Conservation (phyloP, 2,888 invertebrate species). For the Masnerella sp. region DNA sequence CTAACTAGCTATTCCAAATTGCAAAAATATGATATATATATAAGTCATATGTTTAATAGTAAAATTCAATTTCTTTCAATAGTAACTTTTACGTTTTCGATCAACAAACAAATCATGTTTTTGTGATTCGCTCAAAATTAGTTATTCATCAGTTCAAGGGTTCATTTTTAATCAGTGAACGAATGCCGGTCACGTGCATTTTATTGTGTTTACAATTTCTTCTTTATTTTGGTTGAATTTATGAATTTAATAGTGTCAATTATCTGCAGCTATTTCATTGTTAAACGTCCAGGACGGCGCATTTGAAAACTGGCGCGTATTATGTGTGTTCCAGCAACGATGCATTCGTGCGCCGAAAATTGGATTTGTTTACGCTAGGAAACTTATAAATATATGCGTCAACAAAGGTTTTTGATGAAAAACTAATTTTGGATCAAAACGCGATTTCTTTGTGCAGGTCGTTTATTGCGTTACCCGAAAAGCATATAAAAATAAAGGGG, state of each 20-base stretch:
- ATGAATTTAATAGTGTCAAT: constrained; percentile 53
- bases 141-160: constrained; percentile 35
- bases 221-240: constrained; percentile 52
- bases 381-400: constrained; percentile 18
- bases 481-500: neutral
- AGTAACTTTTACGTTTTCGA: too few relatives aligned
- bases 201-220: constrained; percentile 57
- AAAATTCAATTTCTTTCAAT: too few relatives aligned
- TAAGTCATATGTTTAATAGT: too few relatives aligned
- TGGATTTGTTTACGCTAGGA: constrained; percentile 10
- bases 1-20: too few relatives aligned
- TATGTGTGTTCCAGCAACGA: constrained; percentile 5
- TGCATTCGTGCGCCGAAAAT: constrained; percentile 8
- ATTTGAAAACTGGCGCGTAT: constrained; percentile 20
- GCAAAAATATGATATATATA: too few relatives aligned
- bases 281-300: constrained; percentile 6
- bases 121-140: constrained; percentile 45
- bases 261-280: constrained; percentile 35
- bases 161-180: constrained; percentile 29
- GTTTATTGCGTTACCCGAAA: neutral
- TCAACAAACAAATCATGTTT: too few relatives aligned
- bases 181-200: constrained; percentile 47
- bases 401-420: constrained; percentile 21
- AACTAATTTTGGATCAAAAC: constrained; percentile 20
- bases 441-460: neutral